Evolutionary conservation across 2,888 invertebrate species (phyloP), one percentile per base, ranked within the genome.

Genomic region (Philonicus albiceps): DNA sequence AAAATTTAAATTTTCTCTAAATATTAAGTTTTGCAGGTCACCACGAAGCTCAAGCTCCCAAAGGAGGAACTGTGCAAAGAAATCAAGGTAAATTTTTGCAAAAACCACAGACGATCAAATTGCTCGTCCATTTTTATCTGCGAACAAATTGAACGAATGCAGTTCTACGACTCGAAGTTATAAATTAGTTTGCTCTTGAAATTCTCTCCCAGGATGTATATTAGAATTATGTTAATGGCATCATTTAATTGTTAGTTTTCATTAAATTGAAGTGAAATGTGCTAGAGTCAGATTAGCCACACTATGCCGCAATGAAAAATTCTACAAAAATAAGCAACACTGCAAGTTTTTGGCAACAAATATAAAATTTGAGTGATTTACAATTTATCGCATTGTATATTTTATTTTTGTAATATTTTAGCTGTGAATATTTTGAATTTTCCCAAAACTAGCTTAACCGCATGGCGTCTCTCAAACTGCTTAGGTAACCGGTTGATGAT

Each of bases 1-100:
- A 19, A 75, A 11, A 27, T 37, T 34, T 31, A 11, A 37, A 37
- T 76, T 40, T 49, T 74, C 19, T 76, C 27, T 55, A 13, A 72
- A 76, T 19, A 8, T 11, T 85, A 76, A 11, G 55, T n/a, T 19
- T 87, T 88, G 83, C 87, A 92, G 92, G 92, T 92, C 49, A 90
- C 95, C 76, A 95, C 95, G 89, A 97, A 96, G 90, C 94, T 96
- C 34, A 97, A 97, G 90, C 93, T 98, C 89, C 92, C 95, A 0
- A 95, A 95, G 90, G 96, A 96, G 4, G 95, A 98, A 90, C 94
- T 98, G 1, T 93, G 98, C 30, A 93, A 95, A 89, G 97, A 97
- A 93, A 95, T 98, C 87, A 94, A 96, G 93, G 98, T 98, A 93
- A 93, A 94, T 90, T 72, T 27, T 30, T 16, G n/a, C 13, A 73